phyloP scores from a whole-genome alignment of 2,113 vertebrate species.

The Porphyrio hochstetteri region DNA sequence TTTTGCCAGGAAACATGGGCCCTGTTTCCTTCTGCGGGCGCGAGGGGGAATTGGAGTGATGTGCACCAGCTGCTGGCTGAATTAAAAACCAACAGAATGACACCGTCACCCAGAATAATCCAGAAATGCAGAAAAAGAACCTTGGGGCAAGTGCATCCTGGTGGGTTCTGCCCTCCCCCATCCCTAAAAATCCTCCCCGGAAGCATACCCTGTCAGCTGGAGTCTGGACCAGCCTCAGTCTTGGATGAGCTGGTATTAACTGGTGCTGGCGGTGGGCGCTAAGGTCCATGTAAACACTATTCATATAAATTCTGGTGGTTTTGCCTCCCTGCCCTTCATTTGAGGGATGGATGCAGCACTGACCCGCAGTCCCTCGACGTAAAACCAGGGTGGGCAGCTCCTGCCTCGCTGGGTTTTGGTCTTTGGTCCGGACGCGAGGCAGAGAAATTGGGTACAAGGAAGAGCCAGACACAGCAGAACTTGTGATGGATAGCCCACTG shows the following conservation, averaged over 20 bases:
- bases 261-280: background rate
- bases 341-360: background rate
- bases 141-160: background rate
- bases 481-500: fast-evolving
- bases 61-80: background rate
- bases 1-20: background rate
- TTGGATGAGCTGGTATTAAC: background rate
- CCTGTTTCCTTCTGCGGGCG: fast-evolving
- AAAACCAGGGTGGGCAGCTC: background rate
- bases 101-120: background rate
- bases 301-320: background rate
- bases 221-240: background rate
- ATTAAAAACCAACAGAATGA: background rate
- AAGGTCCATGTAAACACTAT: background rate
- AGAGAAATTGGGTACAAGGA: background rate
- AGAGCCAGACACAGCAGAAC: background rate
- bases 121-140: background rate
- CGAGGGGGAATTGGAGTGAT: background rate
- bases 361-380: background rate
- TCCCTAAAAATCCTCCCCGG: background rate
- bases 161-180: background rate
- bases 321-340: background rate
- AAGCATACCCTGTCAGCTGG: background rate
- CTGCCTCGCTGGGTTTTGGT: background rate
- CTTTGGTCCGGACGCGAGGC: background rate